Evolutionary conservation across 2,888 invertebrate species (phyloP).

Genomic region (Phanerotoma sp.): DNA sequence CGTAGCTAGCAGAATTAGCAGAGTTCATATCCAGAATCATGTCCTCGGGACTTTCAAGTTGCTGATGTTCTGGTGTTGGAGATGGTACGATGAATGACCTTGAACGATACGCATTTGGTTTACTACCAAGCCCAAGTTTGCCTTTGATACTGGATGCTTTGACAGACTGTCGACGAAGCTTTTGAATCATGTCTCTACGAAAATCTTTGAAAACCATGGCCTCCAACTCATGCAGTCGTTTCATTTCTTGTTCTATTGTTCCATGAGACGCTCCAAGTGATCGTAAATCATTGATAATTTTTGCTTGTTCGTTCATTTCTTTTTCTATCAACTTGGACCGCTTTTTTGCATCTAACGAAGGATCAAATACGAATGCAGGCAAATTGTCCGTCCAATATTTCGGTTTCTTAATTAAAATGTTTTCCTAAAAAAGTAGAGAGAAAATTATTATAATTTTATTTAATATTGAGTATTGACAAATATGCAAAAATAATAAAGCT

Average conservation of each 20-base stretch:
- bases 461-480: neutral
- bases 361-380: slow-evolving; percentile 82
- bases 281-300: slow-evolving; percentile 89
- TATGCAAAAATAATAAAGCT: neutral
- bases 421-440: slow-evolving; percentile 65
- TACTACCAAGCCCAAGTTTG: slow-evolving; percentile 70
- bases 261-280: slow-evolving; percentile 85
- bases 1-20: slow-evolving; percentile 64
- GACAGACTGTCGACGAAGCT: slow-evolving; percentile 80
- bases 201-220: slow-evolving; percentile 93
- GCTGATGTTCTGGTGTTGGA: slow-evolving; percentile 65
- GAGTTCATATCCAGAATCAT: slow-evolving; percentile 51
- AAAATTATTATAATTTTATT: neutral
- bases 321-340: slow-evolving; percentile 92
- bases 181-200: slow-evolving; percentile 91
- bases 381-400: slow-evolving; percentile 73
- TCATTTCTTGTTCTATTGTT: slow-evolving; percentile 90
- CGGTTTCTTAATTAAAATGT: slow-evolving; percentile 65
- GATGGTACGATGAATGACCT: slow-evolving; percentile 75
- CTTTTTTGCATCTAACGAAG: slow-evolving; percentile 75
- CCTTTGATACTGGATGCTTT: slow-evolving; percentile 77
- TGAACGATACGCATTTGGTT: slow-evolving; percentile 69
- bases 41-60: slow-evolving; percentile 59
- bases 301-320: slow-evolving; percentile 97
- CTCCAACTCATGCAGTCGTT: slow-evolving; percentile 89